Base-by-base conservation (phyloP, 1,140 invertebrate genomes). In the Drosophila pachea region DNA sequence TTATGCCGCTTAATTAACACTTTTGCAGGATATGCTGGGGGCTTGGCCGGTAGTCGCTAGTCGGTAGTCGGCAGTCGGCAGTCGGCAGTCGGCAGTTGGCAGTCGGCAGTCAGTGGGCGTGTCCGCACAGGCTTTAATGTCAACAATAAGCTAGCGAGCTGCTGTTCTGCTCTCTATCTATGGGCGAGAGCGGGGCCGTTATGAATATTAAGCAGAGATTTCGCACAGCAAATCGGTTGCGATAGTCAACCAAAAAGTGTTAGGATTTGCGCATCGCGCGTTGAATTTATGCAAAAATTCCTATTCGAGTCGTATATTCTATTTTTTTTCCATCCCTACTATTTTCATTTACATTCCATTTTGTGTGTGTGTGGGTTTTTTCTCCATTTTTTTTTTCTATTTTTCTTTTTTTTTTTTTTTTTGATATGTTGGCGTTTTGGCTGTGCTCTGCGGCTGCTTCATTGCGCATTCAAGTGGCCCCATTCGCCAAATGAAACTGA, bases 391-490 rank as follows among this genome's bases (percentile, higher is more conserved):
- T 22, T 22, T 22, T 22, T 22, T 22, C 3, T 22, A 2, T 22
- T 22, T 22, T 22, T 22, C 54, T 47, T 42, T 22, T 22, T 22
- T 22, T 22, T 22, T 22, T 22, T 22, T 22, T 64, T 47, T 42
- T 22, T 7, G 35, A 14, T 47, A 12, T 40, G 45, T 54, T 60
- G 65, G 43, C 33, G 32, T 56, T 32, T 35, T 59, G 22, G 22
- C 22, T 22, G 22, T 22, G 22, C 22, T 22, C 22, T 22, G 60
- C 54, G 33, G 53, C 48, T 70, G 74, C 77, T 73, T 81, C 76
- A 84, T 84, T 84, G 73, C 66, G 81, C 73, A 84, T 84, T 84
- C 79, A 86, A 84, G 73, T 86, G 79, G 79, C 76, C 81, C 76
- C 76, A 68, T 84, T 83, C 76, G 63, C 31, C 68, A 69, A 78